These are phyloP conservation scores for Trichosurus vulpecula DNA, from an alignment of 2,797 vertebrate genomes.

Conservation along the genomic window DNA sequence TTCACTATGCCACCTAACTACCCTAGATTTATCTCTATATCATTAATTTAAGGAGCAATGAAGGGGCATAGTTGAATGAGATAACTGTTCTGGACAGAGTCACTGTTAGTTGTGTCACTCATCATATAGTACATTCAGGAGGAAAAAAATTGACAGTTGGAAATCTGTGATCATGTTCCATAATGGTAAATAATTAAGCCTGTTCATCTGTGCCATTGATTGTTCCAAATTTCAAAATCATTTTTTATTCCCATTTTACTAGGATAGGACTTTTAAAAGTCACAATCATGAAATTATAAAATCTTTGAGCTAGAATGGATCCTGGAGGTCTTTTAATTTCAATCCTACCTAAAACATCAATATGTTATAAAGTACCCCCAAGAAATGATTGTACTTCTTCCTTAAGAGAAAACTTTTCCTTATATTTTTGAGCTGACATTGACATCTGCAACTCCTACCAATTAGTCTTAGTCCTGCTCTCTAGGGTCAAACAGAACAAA, in stretches of 20 bases:
- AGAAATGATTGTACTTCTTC: neutral
- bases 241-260: constrained; percentile 33
- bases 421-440: neutral
- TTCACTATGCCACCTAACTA: neutral
- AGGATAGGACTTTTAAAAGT: constrained; percentile 39
- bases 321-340: neutral
- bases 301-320: neutral
- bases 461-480: neutral
- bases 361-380: neutral
- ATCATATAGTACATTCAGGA: constrained; percentile 71
- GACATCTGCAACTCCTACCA: neutral
- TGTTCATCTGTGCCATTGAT: neutral
- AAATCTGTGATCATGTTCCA: constrained; percentile 52
- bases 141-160: neutral
- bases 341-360: neutral
- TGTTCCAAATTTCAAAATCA: constrained; percentile 47
- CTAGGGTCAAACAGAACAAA: neutral
- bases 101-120: constrained; percentile 69
- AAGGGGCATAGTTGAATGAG: constrained; percentile 81
- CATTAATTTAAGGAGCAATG: constrained; percentile 78
- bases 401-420: neutral
- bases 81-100: constrained; percentile 76
- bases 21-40: constrained; percentile 69
- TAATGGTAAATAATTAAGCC: constrained; percentile 72
- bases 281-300: neutral